phyloP scores from a whole-genome alignment of 2,888 invertebrate species.

The Agonopterix subpropinquella region DNA sequence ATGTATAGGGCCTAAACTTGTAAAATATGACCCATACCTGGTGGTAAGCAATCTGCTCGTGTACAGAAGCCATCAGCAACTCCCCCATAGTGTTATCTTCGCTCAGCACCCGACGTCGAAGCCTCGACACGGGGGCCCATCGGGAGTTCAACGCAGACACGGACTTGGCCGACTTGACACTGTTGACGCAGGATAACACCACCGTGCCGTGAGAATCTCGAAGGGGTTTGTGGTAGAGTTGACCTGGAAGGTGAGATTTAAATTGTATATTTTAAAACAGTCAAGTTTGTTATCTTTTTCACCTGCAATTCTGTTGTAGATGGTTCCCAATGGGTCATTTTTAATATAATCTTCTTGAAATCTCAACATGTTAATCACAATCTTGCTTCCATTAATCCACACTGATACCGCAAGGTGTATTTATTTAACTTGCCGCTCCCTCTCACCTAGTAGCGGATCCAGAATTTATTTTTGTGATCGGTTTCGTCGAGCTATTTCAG shows the following conservation, averaged over 20 bases:
- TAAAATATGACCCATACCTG: conserved; percentile 45
- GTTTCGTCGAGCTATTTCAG: no score
- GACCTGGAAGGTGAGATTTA: conserved; percentile 68
- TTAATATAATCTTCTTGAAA: no score
- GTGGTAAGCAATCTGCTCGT: conserved; percentile 82
- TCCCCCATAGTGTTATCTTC: conserved; percentile 87
- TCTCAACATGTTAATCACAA: no score
- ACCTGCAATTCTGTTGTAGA: no score
- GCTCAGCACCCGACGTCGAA: conserved; percentile 85
- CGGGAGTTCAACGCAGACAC: conserved; percentile 93
- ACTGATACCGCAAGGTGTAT: no score
- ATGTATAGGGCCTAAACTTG: background rate
- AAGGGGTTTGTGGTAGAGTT: conserved; percentile 93
- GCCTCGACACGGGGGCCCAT: conserved; percentile 92
- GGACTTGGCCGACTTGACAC: conserved; percentile 85
- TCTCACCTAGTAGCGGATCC: no score
- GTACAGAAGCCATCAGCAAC: conserved; percentile 89
- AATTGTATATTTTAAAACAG: no score
- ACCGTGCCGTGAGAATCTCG: conserved; percentile 92
- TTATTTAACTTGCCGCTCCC: no score
- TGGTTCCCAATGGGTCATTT: no score
- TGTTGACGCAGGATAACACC: conserved; percentile 90
- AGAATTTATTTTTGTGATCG: no score
- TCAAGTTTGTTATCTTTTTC: no score
- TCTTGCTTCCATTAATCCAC: no score